Percentiles rank a stretch among this genome's conserved stretches.
Evolutionary conservation across 2,888 invertebrate species (phyloP).

Genomic region (Drosophila prostipennis): DNA sequence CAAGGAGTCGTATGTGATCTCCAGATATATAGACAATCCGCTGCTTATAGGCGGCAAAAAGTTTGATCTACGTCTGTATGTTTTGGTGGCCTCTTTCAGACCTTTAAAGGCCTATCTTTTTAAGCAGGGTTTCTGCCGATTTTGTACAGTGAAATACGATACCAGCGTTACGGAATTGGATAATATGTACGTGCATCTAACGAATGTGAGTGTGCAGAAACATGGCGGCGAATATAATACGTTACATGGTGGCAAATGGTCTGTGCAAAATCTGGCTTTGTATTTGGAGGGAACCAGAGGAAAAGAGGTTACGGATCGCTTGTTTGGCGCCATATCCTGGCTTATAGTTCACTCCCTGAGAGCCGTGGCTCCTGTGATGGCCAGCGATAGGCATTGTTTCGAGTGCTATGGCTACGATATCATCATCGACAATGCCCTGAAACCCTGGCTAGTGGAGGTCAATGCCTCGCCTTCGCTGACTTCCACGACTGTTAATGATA

Average conservation of each 20-base stretch:
- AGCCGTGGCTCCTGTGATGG: conserved; percentile 96
- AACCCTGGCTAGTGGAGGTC: conserved; percentile 96
- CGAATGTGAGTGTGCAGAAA: conserved; percentile 98
- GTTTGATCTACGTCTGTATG: conserved; percentile 95
- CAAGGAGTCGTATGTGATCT: conserved; percentile 97
- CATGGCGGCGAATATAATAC: conserved; percentile 98
- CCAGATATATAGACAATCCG: conserved; percentile 98
- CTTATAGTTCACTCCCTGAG: conserved; percentile 96
- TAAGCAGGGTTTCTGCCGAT: conserved; percentile 96
- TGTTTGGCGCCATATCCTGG: conserved; percentile 96
- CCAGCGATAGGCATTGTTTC: conserved; percentile 92
- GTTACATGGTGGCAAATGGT: conserved; percentile 97
- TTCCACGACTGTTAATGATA: conserved; percentile 96
- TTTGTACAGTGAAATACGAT: conserved; percentile 97
- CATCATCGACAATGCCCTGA: conserved; percentile 96
- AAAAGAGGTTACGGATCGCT: conserved; percentile 93
- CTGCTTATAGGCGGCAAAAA: conserved; percentile 97
- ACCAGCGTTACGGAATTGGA: conserved; percentile 94
- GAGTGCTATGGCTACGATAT: conserved; percentile 96
- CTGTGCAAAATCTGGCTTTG: conserved; percentile 93
- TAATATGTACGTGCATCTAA: conserved; percentile 97
- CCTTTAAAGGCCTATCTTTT: conserved; percentile 96
- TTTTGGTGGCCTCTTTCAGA: conserved; percentile 95
- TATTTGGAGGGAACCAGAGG: conserved; percentile 96
- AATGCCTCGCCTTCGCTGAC: conserved; percentile 97